Evolutionary conservation across 2,888 invertebrate species (phyloP), one percentile per base, ranked within the genome.

Genomic region (Noctuana brunneofusca): DNA sequence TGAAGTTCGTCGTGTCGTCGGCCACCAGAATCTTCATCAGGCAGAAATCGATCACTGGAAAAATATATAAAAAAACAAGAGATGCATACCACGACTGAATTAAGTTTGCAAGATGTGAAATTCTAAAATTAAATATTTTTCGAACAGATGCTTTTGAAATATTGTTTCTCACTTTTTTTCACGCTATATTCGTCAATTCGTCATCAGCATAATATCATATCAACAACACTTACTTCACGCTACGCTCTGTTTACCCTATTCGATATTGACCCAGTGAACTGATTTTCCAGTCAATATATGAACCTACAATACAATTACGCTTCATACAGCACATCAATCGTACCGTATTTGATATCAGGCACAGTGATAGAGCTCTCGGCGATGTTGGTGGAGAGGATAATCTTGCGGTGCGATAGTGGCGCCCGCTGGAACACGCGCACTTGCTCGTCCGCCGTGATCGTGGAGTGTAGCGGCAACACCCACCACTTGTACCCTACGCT

Each of bases 341-440:
- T 78, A 95, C 95, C 95, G 85, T 96, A 97, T 84, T 94, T 95
- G 16, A 97, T 94, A 81, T 97, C 97, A 0, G 96, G 95, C 6
- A 98, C 97, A 0, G 98, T 98, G 70, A 98, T 95, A 54, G 97
- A 97, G 82, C 97, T 97, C 86, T 98, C 98, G 0, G 97, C 97
- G 69, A 98, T 97, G 83, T 98, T 98, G 6, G 98, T 98, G 0
- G 97, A 94, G 41, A 98, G 86, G 74, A 98, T 97, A 53, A 98
- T 93, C 84, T 98, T 97, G 65, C 98, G 93, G 67, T 89, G 82
- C 2, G 94, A 95, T 1, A 83, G 78, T n/a, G 93, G 92, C 1
- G 96, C 93, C 12, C 89, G 84, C 52, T 87, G 80, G 77, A 94
- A 93, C 59, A 93, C 92, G 49, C 91, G 90, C 53, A 87, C 89